Evolutionary conservation across 1,140 invertebrate species (phyloP), one percentile per base, ranked within the genome.

Genomic region (Pemphigus obesinymphae): DNA sequence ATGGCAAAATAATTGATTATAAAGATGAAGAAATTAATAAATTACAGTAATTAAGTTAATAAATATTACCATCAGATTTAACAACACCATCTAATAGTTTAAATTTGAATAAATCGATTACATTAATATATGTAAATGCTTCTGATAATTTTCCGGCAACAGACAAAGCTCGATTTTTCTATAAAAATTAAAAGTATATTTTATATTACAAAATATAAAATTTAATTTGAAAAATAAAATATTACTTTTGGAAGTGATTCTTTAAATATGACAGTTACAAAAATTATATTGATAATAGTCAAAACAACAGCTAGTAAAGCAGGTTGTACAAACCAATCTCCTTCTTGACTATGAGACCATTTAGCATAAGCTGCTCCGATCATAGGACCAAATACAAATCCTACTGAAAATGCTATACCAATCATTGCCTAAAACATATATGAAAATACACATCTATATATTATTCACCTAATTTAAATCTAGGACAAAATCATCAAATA

Each of bases 391-490:
- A 98, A 88, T 83, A 99, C 95, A 88, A 99, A 99, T 20, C 97
- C 97, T 81, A 99, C 88, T 0, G 97, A 99, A 89, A 99, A 99
- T 7, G 97, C 96, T 85, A 98, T 92, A 20, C 98, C 98, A 82
- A 99, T 93, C 43, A 99, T 87, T 23, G 98, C 97, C 95, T 97
- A 88, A 84, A 91, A 91, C 86, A 84, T 82, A 72, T 26, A 76
- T 20, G 45, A 58, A 37, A 61, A 40, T 45, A 31, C 15, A 63
- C 37, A 31, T 66, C n/a, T 48, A 13, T 40, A 20, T 55, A 45
- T n/a, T n/a, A n/a, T n/a, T n/a, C n/a, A n/a, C n/a, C n/a, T n/a
- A n/a, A n/a, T n/a, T n/a, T n/a, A n/a, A n/a, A n/a, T n/a, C n/a
- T n/a, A n/a, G n/a, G n/a, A n/a, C n/a, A n/a, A n/a, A n/a, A n/a